These are phyloP conservation scores for Leptinotarsa peninsularis DNA, from an alignment of 2,888 invertebrate species.

Conservation along the genomic window DNA sequence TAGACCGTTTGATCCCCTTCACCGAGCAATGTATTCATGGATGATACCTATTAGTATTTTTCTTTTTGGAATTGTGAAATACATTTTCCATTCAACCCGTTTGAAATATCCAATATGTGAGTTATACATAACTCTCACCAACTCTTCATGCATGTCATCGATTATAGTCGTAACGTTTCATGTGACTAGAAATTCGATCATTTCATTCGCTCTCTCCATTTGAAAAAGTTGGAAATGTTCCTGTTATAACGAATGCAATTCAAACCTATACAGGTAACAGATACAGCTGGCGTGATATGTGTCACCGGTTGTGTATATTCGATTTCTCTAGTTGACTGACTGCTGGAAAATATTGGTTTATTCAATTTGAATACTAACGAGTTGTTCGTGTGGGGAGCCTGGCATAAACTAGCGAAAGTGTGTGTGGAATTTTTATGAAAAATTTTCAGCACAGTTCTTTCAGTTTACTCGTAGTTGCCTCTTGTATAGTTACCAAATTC, in stretches of 20 bases:
- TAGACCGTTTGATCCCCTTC: too few relatives aligned
- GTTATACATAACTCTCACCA: too few relatives aligned
- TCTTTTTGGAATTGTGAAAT: too few relatives aligned
- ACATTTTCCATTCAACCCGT: too few relatives aligned
- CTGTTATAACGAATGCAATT: slow-evolving; percentile 1
- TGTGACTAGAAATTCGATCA: neutral
- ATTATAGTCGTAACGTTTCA: neutral
- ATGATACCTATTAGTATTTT: too few relatives aligned
- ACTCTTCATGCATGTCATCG: neutral
- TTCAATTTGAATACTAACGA: slow-evolving; percentile 2
- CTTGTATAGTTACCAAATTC: too few relatives aligned
- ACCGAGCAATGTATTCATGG: too few relatives aligned
- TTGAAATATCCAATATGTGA: too few relatives aligned
- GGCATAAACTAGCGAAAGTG: neutral
- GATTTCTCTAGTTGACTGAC: slow-evolving; percentile 7
- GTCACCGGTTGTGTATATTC: slow-evolving; percentile 2
- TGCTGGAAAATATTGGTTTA: slow-evolving; percentile 8
- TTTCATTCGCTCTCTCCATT: neutral
- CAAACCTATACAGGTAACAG: neutral
- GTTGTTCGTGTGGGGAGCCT: neutral
- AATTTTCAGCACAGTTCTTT: neutral
- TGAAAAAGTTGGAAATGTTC: neutral
- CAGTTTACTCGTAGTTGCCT: too few relatives aligned
- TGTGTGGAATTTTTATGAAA: neutral
- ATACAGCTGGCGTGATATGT: slow-evolving; percentile 5